A percentile compares a stretch with the other conserved stretches of the same genome.
Evolutionary conservation across 1,140 invertebrate genomes (phyloP).

Genomic region (Orussus abietinus): DNA sequence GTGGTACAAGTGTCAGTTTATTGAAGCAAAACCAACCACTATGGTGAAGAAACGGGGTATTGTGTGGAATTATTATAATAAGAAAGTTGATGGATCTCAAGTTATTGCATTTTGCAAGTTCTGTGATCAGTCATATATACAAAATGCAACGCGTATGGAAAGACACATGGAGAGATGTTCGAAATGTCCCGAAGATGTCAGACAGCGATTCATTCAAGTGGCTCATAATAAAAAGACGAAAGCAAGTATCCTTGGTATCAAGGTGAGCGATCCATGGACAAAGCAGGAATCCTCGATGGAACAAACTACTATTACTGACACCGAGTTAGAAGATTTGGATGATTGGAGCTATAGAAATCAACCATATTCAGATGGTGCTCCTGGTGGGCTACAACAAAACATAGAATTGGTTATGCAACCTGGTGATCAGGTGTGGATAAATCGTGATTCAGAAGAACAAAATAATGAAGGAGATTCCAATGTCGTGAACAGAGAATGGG

Average conservation of each 20-base stretch:
- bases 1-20: too few species aligned
- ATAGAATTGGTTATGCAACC: conserved; percentile 16
- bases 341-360: conserved; percentile 31
- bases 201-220: conserved; percentile 34
- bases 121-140: conserved; percentile 40
- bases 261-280: conserved; percentile 24
- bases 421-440: conserved; percentile 12
- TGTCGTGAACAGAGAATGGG: conserved; percentile 13
- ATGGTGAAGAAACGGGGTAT: conserved; percentile 43
- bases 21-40: too few species aligned
- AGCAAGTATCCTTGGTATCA: conserved; percentile 26
- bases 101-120: conserved; percentile 43
- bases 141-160: conserved; percentile 44
- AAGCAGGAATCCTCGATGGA: conserved; percentile 27
- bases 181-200: conserved; percentile 35
- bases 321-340: conserved; percentile 24
- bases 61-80: conserved; percentile 43
- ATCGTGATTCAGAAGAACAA: conserved; percentile 5
- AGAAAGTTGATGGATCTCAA: conserved; percentile 40
- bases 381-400: conserved; percentile 13
- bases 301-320: conserved; percentile 19
- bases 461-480: conserved; percentile 7
- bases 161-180: conserved; percentile 37
- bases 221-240: conserved; percentile 33
- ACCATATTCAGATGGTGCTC: conserved; percentile 5